phyloP scores from a whole-genome alignment of 2,888 invertebrate species.

The Eurytoma adleriae region DNA sequence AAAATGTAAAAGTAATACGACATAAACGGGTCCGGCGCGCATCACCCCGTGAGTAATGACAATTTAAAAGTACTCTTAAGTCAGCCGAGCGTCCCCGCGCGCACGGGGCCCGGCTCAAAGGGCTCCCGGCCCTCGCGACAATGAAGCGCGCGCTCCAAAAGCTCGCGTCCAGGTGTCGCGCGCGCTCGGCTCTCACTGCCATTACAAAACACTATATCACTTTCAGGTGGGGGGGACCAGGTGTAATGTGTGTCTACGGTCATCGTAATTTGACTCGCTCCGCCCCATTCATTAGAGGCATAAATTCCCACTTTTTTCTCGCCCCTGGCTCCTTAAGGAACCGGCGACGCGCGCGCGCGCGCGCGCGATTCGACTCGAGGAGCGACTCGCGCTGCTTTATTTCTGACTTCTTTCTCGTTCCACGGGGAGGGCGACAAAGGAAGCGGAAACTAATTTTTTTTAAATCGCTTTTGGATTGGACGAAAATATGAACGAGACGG shows the following conservation, averaged over 20 bases:
- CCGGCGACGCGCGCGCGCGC: too few species aligned
- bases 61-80: slow-evolving; percentile 41
- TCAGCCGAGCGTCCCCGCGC: slow-evolving; percentile 36
- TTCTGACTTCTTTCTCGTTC: background rate
- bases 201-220: slow-evolving; percentile 75
- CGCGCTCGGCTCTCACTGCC: slow-evolving; percentile 64
- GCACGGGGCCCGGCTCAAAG: background rate
- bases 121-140: slow-evolving; percentile 34
- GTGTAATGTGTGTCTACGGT: slow-evolving; percentile 67
- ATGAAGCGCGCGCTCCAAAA: slow-evolving; percentile 17
- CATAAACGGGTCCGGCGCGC: slow-evolving; percentile 19
- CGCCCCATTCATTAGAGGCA: slow-evolving; percentile 65
- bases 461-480: slow-evolving; percentile 44
- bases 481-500: slow-evolving; percentile 15
- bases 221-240: slow-evolving; percentile 64
- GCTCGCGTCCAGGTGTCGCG: slow-evolving; percentile 69
- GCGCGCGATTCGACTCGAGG: background rate
- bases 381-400: background rate
- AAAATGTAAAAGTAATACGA: slow-evolving; percentile 40
- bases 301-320: slow-evolving; percentile 53
- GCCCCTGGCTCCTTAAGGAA: slow-evolving; percentile 6
- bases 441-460: slow-evolving; percentile 55
- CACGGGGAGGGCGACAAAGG: slow-evolving; percentile 26
- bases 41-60: slow-evolving; percentile 14
- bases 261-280: slow-evolving; percentile 72